phyloP scores from a whole-genome alignment of 2,797 vertebrate genomes.

The Rhincodon typus region DNA sequence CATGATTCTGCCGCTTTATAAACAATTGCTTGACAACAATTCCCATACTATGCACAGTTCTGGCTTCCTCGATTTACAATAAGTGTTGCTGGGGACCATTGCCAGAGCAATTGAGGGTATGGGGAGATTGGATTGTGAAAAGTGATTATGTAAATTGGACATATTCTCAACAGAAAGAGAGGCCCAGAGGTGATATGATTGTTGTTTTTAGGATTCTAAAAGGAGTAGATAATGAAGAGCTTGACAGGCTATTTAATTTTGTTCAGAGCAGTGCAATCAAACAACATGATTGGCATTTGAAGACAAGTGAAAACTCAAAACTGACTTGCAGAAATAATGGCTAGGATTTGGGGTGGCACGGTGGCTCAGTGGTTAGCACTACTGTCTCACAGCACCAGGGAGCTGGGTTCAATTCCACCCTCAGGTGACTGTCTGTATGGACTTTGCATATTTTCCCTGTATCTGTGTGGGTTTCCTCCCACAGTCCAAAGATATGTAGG shows the following conservation, averaged over 20 bases:
- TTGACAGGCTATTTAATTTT: background rate
- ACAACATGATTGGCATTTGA: background rate
- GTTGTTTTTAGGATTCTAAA: background rate
- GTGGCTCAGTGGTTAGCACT: no score
- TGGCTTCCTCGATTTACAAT: no score
- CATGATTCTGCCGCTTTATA: background rate
- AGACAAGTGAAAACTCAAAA: background rate
- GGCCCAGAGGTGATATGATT: background rate
- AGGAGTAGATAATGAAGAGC: background rate
- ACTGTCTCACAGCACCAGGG: no score
- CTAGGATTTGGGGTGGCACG: no score
- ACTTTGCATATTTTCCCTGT: no score
- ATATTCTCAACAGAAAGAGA: background rate
- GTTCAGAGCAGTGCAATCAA: background rate
- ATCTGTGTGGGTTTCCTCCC: no score
- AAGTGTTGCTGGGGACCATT: background rate
- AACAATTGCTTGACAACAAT: background rate
- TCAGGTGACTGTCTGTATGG: no score
- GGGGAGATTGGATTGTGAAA: no score
- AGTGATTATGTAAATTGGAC: constrained; percentile 13
- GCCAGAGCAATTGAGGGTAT: background rate
- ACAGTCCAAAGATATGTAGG: no score
- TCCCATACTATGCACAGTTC: background rate
- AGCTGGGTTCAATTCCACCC: no score
- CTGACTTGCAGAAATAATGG: background rate